Conservation (phyloP, 2,113 vertebrate genomes). For the Oceanites oceanicus region DNA sequence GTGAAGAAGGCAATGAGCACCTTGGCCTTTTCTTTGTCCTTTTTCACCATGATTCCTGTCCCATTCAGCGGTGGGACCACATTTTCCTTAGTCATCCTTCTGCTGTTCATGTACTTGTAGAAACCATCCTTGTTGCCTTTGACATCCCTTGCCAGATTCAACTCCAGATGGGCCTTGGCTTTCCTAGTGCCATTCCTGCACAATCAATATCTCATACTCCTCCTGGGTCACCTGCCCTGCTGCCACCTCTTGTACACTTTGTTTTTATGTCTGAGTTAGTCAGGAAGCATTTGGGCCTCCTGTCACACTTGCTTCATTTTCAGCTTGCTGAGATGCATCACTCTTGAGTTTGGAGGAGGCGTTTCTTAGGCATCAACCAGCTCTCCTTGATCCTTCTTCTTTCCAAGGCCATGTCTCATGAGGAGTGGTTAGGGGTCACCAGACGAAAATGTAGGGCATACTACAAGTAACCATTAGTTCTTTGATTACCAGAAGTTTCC, state of each 20-base stretch:
- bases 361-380: background rate
- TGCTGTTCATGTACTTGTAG: background rate
- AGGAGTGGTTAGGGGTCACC: background rate
- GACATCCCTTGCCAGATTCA: background rate
- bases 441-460: background rate
- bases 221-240: accelerated
- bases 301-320: background rate
- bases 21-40: background rate
- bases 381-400: background rate
- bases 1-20: background rate
- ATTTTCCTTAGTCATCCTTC: background rate
- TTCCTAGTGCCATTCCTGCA: background rate
- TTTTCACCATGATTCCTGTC: background rate
- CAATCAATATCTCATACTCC: background rate
- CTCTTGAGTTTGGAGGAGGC: background rate
- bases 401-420: background rate
- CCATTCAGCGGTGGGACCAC: background rate
- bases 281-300: background rate
- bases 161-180: background rate
- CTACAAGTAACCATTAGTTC: background rate
- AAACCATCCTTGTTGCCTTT: background rate
- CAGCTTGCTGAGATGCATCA: accelerated
- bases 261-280: background rate
- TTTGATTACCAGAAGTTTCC: background rate
- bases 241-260: background rate